These are phyloP conservation scores for Lasiurus cinereus DNA, from an alignment of 2,113 vertebrate genomes.

Conservation along the genomic window DNA sequence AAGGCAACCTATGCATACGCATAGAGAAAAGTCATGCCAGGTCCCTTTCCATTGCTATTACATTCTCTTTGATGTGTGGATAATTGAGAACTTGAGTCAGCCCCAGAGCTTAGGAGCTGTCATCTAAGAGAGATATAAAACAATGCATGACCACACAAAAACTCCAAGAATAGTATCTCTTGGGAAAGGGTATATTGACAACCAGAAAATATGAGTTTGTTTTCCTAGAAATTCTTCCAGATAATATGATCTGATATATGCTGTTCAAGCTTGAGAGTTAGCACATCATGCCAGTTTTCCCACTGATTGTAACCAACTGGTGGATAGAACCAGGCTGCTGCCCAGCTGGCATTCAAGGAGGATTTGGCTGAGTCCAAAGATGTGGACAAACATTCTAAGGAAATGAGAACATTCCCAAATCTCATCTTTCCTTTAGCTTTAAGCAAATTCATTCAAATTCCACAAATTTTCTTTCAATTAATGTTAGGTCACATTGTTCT, in stretches of 20 bases:
- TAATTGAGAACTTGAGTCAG: not conserved
- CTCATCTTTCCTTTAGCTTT: not conserved
- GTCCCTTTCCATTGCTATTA: not conserved
- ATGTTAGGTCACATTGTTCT: not conserved
- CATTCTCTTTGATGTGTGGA: not conserved
- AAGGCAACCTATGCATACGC: accelerated
- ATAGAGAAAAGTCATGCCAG: not conserved
- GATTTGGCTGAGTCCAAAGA: not conserved
- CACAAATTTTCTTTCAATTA: not conserved
- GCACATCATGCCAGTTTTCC: not conserved
- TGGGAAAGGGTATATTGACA: not conserved
- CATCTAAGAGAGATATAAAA: not conserved
- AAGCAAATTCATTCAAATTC: not conserved
- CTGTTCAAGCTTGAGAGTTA: not conserved
- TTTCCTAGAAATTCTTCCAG: not conserved
- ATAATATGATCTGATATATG: not conserved
- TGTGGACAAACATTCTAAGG: not conserved
- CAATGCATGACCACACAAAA: not conserved
- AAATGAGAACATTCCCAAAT: not conserved
- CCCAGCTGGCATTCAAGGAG: not conserved
- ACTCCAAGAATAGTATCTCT: not conserved
- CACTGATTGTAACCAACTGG: not conserved
- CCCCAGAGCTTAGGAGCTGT: not conserved
- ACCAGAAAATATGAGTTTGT: not conserved
- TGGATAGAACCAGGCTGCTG: not conserved